Percentiles rank a stretch among this genome's conserved stretches.
Conservation (phyloP, 2,888 invertebrate species). For the Lysandra coridon region DNA sequence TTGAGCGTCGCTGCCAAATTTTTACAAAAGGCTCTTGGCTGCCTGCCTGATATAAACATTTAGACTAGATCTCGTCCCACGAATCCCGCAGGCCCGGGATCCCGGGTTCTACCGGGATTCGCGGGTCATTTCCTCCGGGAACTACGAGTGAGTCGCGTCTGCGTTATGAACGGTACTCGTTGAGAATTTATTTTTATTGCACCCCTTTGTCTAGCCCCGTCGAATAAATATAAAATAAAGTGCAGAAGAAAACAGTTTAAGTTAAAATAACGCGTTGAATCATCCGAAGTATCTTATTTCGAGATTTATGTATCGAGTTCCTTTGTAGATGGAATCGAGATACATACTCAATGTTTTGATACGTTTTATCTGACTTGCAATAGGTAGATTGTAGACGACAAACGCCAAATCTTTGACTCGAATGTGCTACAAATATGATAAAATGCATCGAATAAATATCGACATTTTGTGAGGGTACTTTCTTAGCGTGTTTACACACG, state of each 20-base stretch:
- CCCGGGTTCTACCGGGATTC: slow-evolving; percentile 13
- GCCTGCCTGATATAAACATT: slow-evolving; percentile 28
- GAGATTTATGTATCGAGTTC: slow-evolving; percentile 9
- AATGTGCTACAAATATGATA: background rate
- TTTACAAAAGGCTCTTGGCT: slow-evolving; percentile 29
- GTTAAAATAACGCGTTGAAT: slow-evolving; percentile 8
- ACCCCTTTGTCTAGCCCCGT: slow-evolving; percentile 25
- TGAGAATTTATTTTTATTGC: slow-evolving; percentile 29
- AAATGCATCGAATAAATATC: background rate
- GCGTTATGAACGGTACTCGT: slow-evolving; percentile 31
- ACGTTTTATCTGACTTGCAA: background rate
- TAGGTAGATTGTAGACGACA: background rate
- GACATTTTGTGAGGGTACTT: background rate
- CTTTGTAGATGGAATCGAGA: background rate
- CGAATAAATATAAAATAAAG: slow-evolving; percentile 29
- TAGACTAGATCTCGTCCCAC: background rate
- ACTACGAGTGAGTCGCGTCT: slow-evolving; percentile 51
- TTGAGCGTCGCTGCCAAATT: slow-evolving; percentile 25
- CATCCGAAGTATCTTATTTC: background rate
- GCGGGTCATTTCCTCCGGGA: slow-evolving; percentile 59
- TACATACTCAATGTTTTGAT: background rate
- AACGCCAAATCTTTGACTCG: background rate
- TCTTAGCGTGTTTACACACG: too few species aligned
- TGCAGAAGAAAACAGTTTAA: slow-evolving; percentile 21
- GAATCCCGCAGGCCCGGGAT: background rate